Evolutionary conservation across 1,140 invertebrate genomes (phyloP), one percentile per base, ranked within the genome.

Genomic region (Pissodes strobi): DNA sequence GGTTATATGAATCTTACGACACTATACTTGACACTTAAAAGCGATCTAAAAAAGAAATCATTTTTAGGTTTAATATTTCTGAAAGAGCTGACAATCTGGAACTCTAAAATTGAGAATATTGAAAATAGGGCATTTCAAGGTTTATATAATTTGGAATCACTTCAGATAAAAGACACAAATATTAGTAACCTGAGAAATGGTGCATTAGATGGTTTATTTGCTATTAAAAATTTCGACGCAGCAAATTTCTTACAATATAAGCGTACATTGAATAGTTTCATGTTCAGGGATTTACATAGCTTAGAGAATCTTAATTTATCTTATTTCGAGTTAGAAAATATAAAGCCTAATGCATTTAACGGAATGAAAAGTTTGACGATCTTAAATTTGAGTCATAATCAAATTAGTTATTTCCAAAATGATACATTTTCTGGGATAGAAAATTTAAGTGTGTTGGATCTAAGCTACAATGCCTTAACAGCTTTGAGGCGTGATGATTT

Each of bases 171-270:
- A 27, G 38, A 53, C 13, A 23, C 15, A 9, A 18, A 5, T 8
- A 22, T 62, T 19, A 5, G 30, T 0, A 52, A 43, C 0, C 9
- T 62, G 5, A 34, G 17, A 10, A 13, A 2, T 13, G 15, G 25
- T 10, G 59, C 59, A 5, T n/a, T 62, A 18, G n/a, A 34, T 15
- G 49, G 59, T 1, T 27, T 62, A 45, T 62, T 62, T 21, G 18
- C 8, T 10, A 6, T 62, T 18, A 3, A 19, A 30, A 19, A 10
- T 1, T 34, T 62, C 2, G 23, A 53, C 1, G 8, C 22, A 23
- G 12, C 18, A 43, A 30, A 34, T 18, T 21, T 53, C 4, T 62
- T 62, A 30, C 12, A 13, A 19, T 19, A 34, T 13, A 30, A 5
- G 10, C 4, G 15, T 13, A 34, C 5, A 15, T 13, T 62, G 1